Conservation (phyloP, 2,113 vertebrate genomes). For the Xyrauchen texanus region DNA sequence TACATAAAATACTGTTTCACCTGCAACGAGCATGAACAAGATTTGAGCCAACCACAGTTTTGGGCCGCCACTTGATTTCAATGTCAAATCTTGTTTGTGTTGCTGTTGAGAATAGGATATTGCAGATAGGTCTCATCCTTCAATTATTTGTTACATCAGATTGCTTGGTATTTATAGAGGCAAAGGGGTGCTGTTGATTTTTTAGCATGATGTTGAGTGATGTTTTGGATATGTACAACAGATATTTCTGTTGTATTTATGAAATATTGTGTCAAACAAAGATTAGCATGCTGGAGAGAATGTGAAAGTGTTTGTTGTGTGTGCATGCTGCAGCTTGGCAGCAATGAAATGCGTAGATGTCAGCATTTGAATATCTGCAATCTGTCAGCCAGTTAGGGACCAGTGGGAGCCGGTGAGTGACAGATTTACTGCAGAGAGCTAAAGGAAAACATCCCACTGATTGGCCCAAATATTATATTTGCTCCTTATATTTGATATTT, state of each 20-base stretch:
- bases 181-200: neutral
- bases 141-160: neutral
- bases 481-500: neutral
- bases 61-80: no score
- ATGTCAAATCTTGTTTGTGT: no score
- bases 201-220: neutral
- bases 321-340: constrained; percentile 18
- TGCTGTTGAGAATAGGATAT: no score
- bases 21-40: no score
- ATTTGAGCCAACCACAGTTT: no score
- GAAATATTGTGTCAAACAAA: neutral
- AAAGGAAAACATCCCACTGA: neutral
- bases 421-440: constrained; percentile 8
- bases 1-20: no score
- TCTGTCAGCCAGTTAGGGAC: constrained; percentile 15
- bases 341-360: constrained; percentile 25
- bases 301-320: neutral
- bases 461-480: neutral
- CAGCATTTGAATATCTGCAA: constrained; percentile 21
- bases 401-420: neutral
- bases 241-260: neutral
- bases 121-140: no score
- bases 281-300: neutral
- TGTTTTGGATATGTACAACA: no score
- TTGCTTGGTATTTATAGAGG: neutral